phyloP scores from a whole-genome alignment of 2,113 vertebrate species.

The Rhinichthys klamathensis region DNA sequence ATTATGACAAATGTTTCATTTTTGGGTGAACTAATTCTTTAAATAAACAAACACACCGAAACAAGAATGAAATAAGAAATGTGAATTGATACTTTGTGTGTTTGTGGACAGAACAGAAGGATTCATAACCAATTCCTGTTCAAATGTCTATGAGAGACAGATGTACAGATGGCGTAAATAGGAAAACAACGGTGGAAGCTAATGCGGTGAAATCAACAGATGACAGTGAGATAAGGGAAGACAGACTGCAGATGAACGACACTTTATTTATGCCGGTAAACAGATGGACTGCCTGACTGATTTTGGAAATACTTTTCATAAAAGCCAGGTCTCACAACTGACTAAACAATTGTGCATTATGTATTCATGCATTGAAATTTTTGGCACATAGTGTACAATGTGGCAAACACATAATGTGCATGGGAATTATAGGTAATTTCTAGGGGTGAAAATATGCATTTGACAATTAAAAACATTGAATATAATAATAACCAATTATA shows the following conservation, averaged over 20 bases:
- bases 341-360: constrained; percentile 9
- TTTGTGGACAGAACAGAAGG: constrained; percentile 19
- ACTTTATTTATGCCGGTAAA: constrained; percentile 32
- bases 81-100: constrained; percentile 23
- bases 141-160: constrained; percentile 34
- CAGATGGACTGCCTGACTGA: constrained; percentile 31
- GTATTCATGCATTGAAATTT: not conserved
- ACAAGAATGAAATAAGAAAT: not conserved
- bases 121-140: constrained; percentile 17
- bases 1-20: not conserved
- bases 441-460: constrained; percentile 1
- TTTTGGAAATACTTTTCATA: constrained; percentile 35
- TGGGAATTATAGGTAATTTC: not conserved
- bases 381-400: not conserved
- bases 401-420: not conserved
- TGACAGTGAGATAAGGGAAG: constrained; percentile 36
- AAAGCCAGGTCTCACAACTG: not conserved
- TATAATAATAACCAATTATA: not conserved
- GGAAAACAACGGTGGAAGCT: constrained; percentile 18
- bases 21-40: not conserved
- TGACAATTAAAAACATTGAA: constrained; percentile 7
- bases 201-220: constrained; percentile 36
- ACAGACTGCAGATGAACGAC: constrained; percentile 23
- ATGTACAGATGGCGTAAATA: constrained; percentile 35
- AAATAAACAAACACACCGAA: not conserved